Evolutionary conservation across 2,888 invertebrate species (phyloP), one percentile per base, ranked within the genome.

Genomic region (Cheiracanthium punctorium): DNA sequence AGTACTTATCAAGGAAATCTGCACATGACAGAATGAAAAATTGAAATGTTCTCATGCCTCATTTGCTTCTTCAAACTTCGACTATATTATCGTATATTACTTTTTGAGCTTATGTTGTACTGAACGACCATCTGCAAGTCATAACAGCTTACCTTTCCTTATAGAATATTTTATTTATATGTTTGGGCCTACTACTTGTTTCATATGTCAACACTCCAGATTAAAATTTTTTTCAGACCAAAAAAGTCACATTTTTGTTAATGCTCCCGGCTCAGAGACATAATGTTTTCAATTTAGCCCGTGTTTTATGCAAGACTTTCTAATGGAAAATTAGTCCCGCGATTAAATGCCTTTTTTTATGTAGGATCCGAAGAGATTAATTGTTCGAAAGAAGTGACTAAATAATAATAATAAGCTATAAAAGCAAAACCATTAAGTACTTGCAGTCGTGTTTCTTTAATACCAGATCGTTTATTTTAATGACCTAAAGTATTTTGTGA

Each of bases 331-430:
- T 81, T 75, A 81, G 77, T 84, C 37, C 77, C 14, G 5, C 77
- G 82, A 77, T 84, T 77, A 84, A 84, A 77, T 84, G 73, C 52
- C 73, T 76, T 73, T 43, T 65, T 76, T 28, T 74, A 41, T 29
- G 20, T 28, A 28, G 43, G 52, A 77, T 77, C 77, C 77, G 82
- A 84, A 84, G 82, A 77, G 77, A 84, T 84, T 84, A 84, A 84
- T 77, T 76, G 82, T 82, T 43, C 12, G 65, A 67, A 77, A 75
- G 41, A 58, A 64, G 72, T 33, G 33, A 43, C 43, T 73, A 77
- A 84, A 84, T 84, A 84, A 84, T 77, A 84, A 84, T 77, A 84
- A 82, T 37, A 75, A 77, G 82, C 77, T 72, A 84, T 84, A 84
- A 84, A 84, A 73, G 67, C 48, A 77, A 81, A 74, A 73, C 77